A percentile compares a stretch with the other conserved stretches of the same genome.
These are phyloP conservation scores for Morone chrysops DNA, from an alignment of 2,113 vertebrate species.

Conservation along the genomic window DNA sequence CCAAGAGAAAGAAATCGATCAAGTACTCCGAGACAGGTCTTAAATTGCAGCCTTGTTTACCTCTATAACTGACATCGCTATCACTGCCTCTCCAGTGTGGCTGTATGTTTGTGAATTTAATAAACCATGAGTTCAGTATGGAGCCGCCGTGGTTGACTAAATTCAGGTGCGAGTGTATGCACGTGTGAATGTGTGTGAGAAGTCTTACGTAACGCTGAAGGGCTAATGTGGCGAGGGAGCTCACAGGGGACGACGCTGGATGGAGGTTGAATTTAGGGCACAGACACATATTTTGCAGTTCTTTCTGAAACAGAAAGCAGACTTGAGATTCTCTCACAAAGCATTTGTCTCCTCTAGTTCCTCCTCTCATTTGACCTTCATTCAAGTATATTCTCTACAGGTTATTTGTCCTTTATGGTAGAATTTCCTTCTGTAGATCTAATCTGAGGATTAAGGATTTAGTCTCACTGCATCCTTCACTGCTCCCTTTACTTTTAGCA, in stretches of 20 bases:
- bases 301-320: constrained; percentile 5
- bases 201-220: constrained; percentile 68
- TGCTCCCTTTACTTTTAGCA: constrained; percentile 17
- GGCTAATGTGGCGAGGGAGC: constrained; percentile 57
- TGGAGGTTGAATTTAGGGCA: constrained; percentile 70
- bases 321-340: constrained; percentile 4
- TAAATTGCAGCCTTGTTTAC: constrained; percentile 45
- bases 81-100: neutral
- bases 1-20: constrained; percentile 47
- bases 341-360: neutral
- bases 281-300: constrained; percentile 29
- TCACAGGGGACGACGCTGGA: constrained; percentile 30
- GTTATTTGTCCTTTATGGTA: constrained; percentile 30
- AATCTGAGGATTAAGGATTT: constrained; percentile 66
- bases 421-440: constrained; percentile 34
- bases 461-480: constrained; percentile 18
- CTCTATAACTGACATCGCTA: neutral
- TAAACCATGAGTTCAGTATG: neutral
- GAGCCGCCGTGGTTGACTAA: constrained; percentile 23
- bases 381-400: constrained; percentile 11
- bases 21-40: neutral
- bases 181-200: constrained; percentile 37
- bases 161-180: constrained; percentile 67
- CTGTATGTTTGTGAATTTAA: neutral
- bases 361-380: constrained; percentile 53